Evolutionary conservation across 2,113 vertebrate species (phyloP).

Genomic region (Phrynosoma platyrhinos): DNA sequence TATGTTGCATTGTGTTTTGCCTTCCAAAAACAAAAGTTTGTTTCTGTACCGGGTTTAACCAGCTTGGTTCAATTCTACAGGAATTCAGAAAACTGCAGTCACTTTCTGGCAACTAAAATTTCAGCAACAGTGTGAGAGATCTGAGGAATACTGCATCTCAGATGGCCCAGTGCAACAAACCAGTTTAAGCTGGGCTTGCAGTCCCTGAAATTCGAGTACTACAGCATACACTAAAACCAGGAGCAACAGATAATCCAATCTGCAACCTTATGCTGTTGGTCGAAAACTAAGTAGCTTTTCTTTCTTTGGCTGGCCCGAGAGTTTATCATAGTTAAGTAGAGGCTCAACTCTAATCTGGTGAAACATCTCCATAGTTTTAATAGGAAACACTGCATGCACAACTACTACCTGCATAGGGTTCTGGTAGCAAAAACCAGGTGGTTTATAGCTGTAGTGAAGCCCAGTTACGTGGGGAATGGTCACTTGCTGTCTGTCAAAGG

Average conservation of each 20-base stretch:
- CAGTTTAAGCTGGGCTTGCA: neutral
- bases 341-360: neutral
- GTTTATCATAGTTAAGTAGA: neutral
- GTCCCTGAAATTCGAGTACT: neutral
- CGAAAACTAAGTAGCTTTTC: neutral
- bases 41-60: too few relatives aligned
- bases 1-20: too few relatives aligned
- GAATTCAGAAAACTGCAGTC: too few relatives aligned
- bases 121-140: neutral
- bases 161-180: neutral
- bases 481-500: neutral
- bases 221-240: neutral
- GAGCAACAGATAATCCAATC: neutral
- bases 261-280: neutral
- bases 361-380: neutral
- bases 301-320: neutral
- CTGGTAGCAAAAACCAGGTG: neutral
- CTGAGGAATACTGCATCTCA: neutral
- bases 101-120: too few relatives aligned
- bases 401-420: neutral
- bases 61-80: too few relatives aligned
- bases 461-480: neutral
- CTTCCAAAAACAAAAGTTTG: too few relatives aligned
- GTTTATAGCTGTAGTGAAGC: constrained; percentile 25
- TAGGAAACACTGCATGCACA: fast-evolving